A percentile compares a stretch with the other conserved stretches of the same genome.
Evolutionary conservation across 2,113 vertebrate species (phyloP).

Genomic region (Tetraodon nigroviridis): DNA sequence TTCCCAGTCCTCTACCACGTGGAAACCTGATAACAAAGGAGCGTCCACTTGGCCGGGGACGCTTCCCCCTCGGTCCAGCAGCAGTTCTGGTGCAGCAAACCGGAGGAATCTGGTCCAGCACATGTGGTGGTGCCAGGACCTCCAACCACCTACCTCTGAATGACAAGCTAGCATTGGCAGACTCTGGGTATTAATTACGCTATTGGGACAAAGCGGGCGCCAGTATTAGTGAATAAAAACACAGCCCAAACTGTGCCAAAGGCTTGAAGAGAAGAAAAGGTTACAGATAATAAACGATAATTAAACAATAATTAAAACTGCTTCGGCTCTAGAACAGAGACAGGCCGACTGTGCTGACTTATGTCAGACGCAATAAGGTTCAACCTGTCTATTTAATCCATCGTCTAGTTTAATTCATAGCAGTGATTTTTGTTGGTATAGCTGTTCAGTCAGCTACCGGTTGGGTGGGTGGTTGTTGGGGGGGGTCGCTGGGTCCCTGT

Average conservation of each 20-base stretch:
- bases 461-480: no score
- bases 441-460: no score
- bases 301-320: background rate
- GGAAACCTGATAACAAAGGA: conserved; percentile 8
- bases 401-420: no score
- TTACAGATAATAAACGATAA: background rate
- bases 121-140: conserved; percentile 10
- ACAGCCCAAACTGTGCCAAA: conserved; percentile 6
- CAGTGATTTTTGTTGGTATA: no score
- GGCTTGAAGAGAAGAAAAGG: background rate
- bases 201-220: conserved; percentile 57
- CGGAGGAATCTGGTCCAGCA: conserved; percentile 12
- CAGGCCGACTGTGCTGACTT: no score
- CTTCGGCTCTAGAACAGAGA: no score
- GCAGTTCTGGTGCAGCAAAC: conserved; percentile 14
- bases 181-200: conserved; percentile 44
- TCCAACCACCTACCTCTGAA: conserved; percentile 22
- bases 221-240: conserved; percentile 35
- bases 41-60: conserved; percentile 1
- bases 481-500: no score
- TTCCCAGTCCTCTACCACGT: conserved; percentile 42
- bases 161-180: conserved; percentile 53
- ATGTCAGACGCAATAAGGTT: no score
- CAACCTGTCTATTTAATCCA: no score
- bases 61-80: conserved; percentile 4